A percentile compares a stretch with the other conserved stretches of the same genome.
Conservation (phyloP, 2,113 vertebrate genomes). For the Trinectes maculatus region DNA sequence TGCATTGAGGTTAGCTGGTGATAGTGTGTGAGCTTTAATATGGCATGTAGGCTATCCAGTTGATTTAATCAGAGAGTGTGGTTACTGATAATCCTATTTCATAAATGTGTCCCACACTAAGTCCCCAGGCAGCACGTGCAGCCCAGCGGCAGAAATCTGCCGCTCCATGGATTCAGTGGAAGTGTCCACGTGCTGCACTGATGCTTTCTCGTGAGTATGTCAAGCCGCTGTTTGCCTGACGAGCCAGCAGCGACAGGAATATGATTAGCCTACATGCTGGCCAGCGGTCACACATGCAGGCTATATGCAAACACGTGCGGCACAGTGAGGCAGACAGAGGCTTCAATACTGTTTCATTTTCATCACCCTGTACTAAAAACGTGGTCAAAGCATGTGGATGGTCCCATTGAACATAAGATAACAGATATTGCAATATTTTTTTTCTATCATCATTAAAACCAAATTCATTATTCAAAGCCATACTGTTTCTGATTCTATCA, state of each 20-base stretch:
- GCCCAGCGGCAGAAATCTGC: slow-evolving; percentile 49
- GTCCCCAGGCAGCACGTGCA: slow-evolving; percentile 50
- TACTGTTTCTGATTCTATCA: no score
- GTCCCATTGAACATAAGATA: not conserved
- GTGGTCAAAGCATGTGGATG: not conserved
- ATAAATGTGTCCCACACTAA: slow-evolving; percentile 58
- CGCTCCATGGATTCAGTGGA: slow-evolving; percentile 31
- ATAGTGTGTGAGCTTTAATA: slow-evolving; percentile 61
- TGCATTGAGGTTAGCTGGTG: slow-evolving; percentile 31
- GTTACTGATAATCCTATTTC: slow-evolving; percentile 74
- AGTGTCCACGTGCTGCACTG: slow-evolving; percentile 49
- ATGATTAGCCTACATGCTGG: slow-evolving; percentile 28
- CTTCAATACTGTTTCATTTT: not conserved
- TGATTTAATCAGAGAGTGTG: slow-evolving; percentile 72
- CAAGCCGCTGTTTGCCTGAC: slow-evolving; percentile 7
- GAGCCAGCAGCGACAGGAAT: slow-evolving; percentile 2
- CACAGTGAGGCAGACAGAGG: slow-evolving; percentile 12
- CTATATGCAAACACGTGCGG: not conserved
- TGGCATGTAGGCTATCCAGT: slow-evolving; percentile 58
- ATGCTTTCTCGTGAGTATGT: slow-evolving; percentile 37
- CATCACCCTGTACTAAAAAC: no score
- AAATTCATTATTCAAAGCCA: no score
- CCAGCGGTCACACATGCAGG: slow-evolving; percentile 8
- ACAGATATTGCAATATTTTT: no score
- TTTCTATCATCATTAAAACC: no score